These are phyloP conservation scores for Pantherophis alleghaniensis DNA, from an alignment of 2,797 vertebrate species.

Conservation along the genomic window DNA sequence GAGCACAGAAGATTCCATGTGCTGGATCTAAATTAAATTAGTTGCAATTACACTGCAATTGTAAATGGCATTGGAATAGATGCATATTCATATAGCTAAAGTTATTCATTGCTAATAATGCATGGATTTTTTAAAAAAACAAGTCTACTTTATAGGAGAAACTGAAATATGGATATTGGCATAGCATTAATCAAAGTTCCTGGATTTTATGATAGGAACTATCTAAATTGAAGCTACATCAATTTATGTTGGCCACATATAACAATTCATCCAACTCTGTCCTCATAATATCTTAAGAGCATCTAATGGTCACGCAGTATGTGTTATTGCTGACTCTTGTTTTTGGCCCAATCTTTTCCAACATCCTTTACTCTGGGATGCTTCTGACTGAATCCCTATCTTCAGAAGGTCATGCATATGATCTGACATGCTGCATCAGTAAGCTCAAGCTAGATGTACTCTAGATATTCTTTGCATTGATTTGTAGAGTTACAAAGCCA, in stretches of 20 bases:
- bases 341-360: neutral
- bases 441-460: neutral
- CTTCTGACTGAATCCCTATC: neutral
- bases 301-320: neutral
- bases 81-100: neutral
- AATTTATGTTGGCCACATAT: neutral
- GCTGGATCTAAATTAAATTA: neutral
- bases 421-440: neutral
- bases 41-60: neutral
- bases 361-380: neutral
- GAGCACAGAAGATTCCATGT: neutral
- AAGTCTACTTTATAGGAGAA: neutral
- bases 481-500: constrained; percentile 36
- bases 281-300: neutral
- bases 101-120: neutral
- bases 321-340: neutral
- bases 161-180: neutral
- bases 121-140: neutral
- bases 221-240: neutral
- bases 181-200: neutral
- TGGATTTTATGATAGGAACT: neutral
- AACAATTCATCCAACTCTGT: neutral
- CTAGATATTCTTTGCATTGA: constrained; percentile 11
- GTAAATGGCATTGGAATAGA: neutral
- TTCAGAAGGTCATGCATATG: neutral